Percentiles rank a stretch among this genome's conserved stretches.
Conservation (phyloP, 2,888 invertebrate species). For the Drosophila setosimentum region DNA sequence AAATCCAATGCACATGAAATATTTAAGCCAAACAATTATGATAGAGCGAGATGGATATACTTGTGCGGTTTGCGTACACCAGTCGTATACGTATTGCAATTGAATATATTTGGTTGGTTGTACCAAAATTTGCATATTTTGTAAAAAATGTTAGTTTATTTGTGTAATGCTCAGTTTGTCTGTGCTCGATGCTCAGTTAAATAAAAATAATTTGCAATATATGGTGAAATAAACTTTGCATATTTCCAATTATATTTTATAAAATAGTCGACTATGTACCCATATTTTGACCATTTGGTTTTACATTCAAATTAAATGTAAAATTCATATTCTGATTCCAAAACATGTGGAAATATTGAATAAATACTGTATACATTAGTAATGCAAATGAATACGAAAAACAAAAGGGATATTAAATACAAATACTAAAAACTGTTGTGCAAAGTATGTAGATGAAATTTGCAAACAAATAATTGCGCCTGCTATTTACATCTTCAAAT, state of each 20-base stretch:
- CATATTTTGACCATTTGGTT: conserved; percentile 38
- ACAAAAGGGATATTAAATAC: not conserved
- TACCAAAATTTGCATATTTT: conserved; percentile 49
- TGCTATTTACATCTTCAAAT: not conserved
- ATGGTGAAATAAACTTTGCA: conserved; percentile 36
- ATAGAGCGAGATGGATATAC: conserved; percentile 25
- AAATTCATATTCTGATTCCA: conserved; percentile 27
- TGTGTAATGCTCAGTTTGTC: conserved; percentile 10
- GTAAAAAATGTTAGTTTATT: conserved; percentile 14
- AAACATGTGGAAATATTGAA: conserved; percentile 12
- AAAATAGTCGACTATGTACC: conserved; percentile 18
- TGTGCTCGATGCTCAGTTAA: conserved; percentile 19
- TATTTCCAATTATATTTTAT: conserved; percentile 42
- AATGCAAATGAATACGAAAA: not conserved
- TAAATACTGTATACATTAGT: conserved; percentile 3
- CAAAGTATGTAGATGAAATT: too few relatives aligned
- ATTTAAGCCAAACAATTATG: conserved; percentile 74
- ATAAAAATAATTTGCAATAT: conserved; percentile 56
- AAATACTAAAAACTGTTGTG: not conserved
- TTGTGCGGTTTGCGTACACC: conserved; percentile 4
- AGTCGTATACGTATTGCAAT: conserved; percentile 39
- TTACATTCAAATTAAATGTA: conserved; percentile 33
- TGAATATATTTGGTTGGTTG: conserved; percentile 20
- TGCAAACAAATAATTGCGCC: too few relatives aligned
- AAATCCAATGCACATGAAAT: conserved; percentile 66